phyloP scores from a whole-genome alignment of 2,888 invertebrate species.

The Heliconius sara region DNA sequence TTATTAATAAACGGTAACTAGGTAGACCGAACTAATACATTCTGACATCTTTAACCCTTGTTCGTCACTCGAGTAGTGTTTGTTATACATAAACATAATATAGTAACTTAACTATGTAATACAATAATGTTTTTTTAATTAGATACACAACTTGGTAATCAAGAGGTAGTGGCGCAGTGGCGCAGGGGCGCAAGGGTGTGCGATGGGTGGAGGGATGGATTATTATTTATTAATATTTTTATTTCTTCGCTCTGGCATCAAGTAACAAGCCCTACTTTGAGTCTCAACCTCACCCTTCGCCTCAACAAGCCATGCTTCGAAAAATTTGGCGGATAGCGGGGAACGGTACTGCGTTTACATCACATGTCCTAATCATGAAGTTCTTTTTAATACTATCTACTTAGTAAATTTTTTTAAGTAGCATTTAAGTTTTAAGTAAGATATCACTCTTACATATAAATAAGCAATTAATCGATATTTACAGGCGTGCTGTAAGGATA shows the following conservation, averaged over 20 bases:
- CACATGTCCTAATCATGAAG: too few species aligned
- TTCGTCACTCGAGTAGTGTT: neutral
- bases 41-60: neutral
- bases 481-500: conserved; percentile 67
- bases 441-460: neutral
- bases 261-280: too few species aligned
- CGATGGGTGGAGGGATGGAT: too few species aligned
- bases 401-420: neutral
- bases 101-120: neutral
- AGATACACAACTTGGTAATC: neutral
- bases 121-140: neutral
- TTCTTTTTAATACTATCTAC: too few species aligned
- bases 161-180: too few species aligned
- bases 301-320: too few species aligned
- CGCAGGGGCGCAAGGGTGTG: too few species aligned
- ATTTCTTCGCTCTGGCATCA: too few species aligned
- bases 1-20: neutral
- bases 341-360: too few species aligned
- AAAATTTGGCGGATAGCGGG: too few species aligned
- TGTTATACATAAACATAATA: neutral
- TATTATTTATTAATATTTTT: too few species aligned
- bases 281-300: too few species aligned
- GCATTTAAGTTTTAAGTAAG: neutral
- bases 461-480: neutral
- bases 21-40: neutral